These are phyloP conservation scores for Rhopalosiphum maidis DNA, from an alignment of 1,140 invertebrate genomes.

Conservation along the genomic window DNA sequence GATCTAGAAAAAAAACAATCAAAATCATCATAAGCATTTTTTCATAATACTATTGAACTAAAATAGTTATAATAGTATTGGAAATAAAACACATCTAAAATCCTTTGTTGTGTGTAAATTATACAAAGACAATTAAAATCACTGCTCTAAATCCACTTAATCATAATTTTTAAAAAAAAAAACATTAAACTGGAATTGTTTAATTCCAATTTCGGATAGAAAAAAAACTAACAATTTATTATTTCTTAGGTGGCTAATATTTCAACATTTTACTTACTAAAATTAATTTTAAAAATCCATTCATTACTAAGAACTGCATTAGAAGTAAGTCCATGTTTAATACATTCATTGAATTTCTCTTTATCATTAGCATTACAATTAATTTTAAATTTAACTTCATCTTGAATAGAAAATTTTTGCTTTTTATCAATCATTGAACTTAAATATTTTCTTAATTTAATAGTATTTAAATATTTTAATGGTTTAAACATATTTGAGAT, in stretches of 20 bases:
- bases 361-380: neutral
- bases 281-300: conserved; percentile 34
- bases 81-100: no score
- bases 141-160: no score
- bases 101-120: no score
- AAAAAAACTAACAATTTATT: no score
- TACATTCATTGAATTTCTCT: neutral
- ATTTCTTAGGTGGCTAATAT: neutral
- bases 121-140: no score
- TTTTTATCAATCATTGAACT: neutral
- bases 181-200: no score
- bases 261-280: neutral
- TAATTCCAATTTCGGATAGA: no score
- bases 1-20: conserved; percentile 11
- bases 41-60: neutral
- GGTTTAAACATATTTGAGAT: neutral
- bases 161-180: no score
- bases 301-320: neutral
- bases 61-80: no score
- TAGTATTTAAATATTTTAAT: neutral
- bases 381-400: neutral
- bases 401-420: neutral
- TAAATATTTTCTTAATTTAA: neutral
- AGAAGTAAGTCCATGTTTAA: conserved; percentile 26
- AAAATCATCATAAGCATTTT: neutral